Percentiles rank a stretch among this genome's conserved stretches.
phyloP scores from a whole-genome alignment of 2,888 invertebrate genomes.

The Chrysolina oricalcia region DNA sequence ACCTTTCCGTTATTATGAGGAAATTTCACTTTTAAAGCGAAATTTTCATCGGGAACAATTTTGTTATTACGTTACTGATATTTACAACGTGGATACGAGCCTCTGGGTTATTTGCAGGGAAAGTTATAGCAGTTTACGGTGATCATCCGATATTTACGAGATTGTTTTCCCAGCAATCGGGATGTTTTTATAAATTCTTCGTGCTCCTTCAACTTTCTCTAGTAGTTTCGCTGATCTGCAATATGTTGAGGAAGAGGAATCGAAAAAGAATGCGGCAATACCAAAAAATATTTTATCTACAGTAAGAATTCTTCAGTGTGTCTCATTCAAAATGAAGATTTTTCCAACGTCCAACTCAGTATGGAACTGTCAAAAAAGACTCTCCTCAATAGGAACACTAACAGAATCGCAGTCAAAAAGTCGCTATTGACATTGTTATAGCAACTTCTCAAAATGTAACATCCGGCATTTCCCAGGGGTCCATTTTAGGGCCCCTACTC shows the following conservation, averaged over 20 bases:
- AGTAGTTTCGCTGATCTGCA: not conserved
- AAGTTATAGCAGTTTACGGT: constrained; percentile 29
- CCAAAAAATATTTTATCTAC: no score
- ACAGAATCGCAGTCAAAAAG: no score
- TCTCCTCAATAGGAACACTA: no score
- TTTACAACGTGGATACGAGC: constrained; percentile 9
- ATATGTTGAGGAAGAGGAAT: not conserved
- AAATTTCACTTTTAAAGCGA: constrained; percentile 36
- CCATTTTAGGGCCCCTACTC: no score
- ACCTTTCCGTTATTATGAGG: constrained; percentile 24
- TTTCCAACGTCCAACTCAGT: no score
- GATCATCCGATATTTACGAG: constrained; percentile 32
- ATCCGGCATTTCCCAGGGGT: no score
- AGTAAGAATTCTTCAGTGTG: no score
- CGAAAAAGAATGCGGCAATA: not conserved
- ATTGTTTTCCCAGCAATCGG: constrained; percentile 7
- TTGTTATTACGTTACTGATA: constrained; percentile 18
- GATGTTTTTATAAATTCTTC: not conserved
- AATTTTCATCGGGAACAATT: constrained; percentile 33
- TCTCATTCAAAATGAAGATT: no score
- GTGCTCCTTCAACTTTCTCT: constrained; percentile 29
- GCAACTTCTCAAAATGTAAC: no score
- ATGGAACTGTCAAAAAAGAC: no score
- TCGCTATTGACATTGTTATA: no score
- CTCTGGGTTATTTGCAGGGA: constrained; percentile 24